Conservation (phyloP, 2,888 invertebrate genomes). For the Helleia helle region DNA sequence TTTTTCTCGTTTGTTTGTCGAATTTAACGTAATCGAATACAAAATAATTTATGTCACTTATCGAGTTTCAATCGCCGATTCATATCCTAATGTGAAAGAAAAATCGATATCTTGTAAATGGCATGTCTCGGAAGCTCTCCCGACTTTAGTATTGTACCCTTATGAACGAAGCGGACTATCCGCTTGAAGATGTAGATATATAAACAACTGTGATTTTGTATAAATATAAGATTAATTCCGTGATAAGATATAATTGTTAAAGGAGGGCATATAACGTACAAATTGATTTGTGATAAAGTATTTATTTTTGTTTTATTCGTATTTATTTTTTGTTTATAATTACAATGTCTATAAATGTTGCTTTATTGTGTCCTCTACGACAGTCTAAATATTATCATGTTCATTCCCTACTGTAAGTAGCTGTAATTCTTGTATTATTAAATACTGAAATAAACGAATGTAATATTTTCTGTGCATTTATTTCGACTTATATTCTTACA, state of each 20-base stretch:
- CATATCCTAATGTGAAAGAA: too few relatives aligned
- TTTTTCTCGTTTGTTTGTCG: too few relatives aligned
- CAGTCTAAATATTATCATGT: not conserved
- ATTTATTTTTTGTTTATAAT: too few relatives aligned
- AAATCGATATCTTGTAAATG: too few relatives aligned
- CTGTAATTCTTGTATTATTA: not conserved
- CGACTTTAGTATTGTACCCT: too few relatives aligned
- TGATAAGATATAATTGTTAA: conserved; percentile 2
- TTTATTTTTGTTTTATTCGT: conserved; percentile 5
- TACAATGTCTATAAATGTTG: not conserved
- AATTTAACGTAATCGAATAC: too few relatives aligned
- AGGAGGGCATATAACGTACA: not conserved
- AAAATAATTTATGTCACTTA: too few relatives aligned
- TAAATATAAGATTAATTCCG: conserved; percentile 6
- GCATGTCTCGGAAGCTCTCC: too few relatives aligned
- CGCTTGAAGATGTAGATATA: not conserved
- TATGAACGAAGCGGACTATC: not conserved
- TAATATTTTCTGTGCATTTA: conserved; percentile 1
- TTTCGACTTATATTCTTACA: conserved; percentile 28
- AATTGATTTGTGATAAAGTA: conserved; percentile 12
- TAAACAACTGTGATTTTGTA: conserved; percentile 15
- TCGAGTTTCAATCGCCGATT: too few relatives aligned
- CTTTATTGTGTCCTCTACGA: not conserved
- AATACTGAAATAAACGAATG: conserved; percentile 5
- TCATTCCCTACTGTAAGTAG: conserved; percentile 1